Percentiles rank a stretch among this genome's conserved stretches.
Conservation (phyloP, 2,888 invertebrate species). For the Marronus borbonicus region DNA sequence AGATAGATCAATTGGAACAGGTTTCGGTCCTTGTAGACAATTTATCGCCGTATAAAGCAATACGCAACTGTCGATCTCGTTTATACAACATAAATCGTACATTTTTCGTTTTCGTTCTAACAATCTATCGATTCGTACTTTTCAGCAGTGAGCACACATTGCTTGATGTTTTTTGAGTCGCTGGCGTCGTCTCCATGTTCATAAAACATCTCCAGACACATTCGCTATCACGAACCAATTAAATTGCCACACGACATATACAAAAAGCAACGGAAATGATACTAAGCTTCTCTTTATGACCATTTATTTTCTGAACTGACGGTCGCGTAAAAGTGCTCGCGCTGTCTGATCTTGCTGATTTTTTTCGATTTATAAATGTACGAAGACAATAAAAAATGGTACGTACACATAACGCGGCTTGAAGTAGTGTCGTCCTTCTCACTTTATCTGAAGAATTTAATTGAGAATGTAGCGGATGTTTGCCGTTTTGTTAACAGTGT, state of each 20-base stretch:
- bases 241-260: slow-evolving; percentile 16
- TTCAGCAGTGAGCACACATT: background rate
- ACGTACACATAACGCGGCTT: too few relatives aligned
- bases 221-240: slow-evolving; percentile 12
- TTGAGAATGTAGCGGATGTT: too few relatives aligned
- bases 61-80: slow-evolving; percentile 19
- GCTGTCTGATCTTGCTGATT: background rate
- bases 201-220: slow-evolving; percentile 9
- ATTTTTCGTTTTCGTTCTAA: slow-evolving; percentile 1
- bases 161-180: background rate
- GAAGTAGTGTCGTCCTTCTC: too few relatives aligned
- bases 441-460: too few relatives aligned
- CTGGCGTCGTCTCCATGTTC: slow-evolving; percentile 4
- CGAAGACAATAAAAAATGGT: too few relatives aligned
- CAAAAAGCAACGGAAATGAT: background rate
- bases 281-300: slow-evolving; percentile 28
- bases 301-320: slow-evolving; percentile 29
- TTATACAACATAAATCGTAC: background rate
- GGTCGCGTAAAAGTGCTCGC: background rate
- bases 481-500: too few relatives aligned
- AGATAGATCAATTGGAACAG: slow-evolving; percentile 22
- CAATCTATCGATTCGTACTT: background rate
- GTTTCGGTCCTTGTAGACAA: slow-evolving; percentile 7
- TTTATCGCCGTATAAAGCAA: slow-evolving; percentile 20
- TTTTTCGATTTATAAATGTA: background rate